Evolutionary conservation across 2,797 vertebrate genomes (phyloP), one percentile per base, ranked within the genome.

Genomic region (Parambassis ranga): DNA sequence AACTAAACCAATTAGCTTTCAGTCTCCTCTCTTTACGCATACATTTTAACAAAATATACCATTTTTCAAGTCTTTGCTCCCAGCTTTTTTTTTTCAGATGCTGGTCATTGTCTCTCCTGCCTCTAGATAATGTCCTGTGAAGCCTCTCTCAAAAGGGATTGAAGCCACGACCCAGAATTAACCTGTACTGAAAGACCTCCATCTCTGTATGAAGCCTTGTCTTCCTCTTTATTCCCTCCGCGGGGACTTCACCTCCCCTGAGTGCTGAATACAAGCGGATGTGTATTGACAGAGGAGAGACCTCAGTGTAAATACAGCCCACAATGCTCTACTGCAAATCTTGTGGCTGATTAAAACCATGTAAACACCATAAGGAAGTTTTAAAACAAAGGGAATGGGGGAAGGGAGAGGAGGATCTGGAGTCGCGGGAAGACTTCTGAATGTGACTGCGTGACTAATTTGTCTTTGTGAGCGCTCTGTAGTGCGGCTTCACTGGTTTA

Each of bases 351-450:
- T 87, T 87, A 85, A 90, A 85, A 67, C 47, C 30, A 7, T 74
- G 78, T 87, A 87, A 92, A 91, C 86, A 87, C 65, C 57, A 61
- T 57, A 75, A 86, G 82, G 77, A 60, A 49, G 55, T 75, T 88
- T 79, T 41, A 80, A 82, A 86, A 83, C 73, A 78, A 75, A 80
- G 46, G 52, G 26, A n/a, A 18, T 14, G 50, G 60, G 41, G 52
- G 67, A 48, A 23, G 52, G 51, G 61, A 55, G 15, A 38, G 14
- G 38, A 10, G 39, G 31, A 47, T 55, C 35, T 50, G 52, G 59
- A 48, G 31, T 36, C 3, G 1, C 3, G 5, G 14, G 35, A 36
- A 59, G 53, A 66, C 60, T n/a, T 20, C 16, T 65, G 36, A 83
- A 52, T 44, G 64, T 28, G 49, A 57, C 51, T 48, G 56, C 39